Evolutionary conservation across 2,797 vertebrate genomes (phyloP).

Genomic region (Gymnopithys bicolor): DNA sequence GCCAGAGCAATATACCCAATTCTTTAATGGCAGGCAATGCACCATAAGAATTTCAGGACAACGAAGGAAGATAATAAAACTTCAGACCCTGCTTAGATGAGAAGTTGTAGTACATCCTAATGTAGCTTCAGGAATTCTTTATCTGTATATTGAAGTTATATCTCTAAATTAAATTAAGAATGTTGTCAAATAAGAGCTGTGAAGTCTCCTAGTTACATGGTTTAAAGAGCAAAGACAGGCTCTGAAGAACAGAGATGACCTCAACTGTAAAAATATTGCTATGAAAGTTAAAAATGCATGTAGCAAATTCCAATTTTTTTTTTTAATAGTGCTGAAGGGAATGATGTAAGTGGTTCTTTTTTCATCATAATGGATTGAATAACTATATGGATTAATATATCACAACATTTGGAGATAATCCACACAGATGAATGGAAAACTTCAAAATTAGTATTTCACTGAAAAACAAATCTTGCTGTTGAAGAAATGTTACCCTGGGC

Average conservation of each 20-base stretch:
- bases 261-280: neutral
- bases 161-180: neutral
- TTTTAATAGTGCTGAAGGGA: neutral
- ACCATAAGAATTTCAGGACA: neutral
- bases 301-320: neutral
- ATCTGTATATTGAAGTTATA: neutral
- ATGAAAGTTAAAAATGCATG: neutral
- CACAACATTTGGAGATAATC: neutral
- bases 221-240: neutral
- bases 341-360: neutral
- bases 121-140: neutral
- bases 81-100: neutral
- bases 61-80: neutral
- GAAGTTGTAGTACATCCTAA: neutral
- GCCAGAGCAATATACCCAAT: neutral
- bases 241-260: neutral
- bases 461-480: neutral
- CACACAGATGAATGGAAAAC: neutral
- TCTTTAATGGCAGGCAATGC: neutral
- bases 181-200: neutral
- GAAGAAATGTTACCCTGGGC: neutral
- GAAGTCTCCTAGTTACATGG: neutral
- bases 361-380: neutral
- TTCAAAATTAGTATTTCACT: neutral
- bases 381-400: neutral